A percentile compares a stretch with the other conserved stretches of the same genome.
These are phyloP conservation scores for Drosophila infuscata DNA, from an alignment of 2,888 invertebrate genomes.

Conservation along the genomic window DNA sequence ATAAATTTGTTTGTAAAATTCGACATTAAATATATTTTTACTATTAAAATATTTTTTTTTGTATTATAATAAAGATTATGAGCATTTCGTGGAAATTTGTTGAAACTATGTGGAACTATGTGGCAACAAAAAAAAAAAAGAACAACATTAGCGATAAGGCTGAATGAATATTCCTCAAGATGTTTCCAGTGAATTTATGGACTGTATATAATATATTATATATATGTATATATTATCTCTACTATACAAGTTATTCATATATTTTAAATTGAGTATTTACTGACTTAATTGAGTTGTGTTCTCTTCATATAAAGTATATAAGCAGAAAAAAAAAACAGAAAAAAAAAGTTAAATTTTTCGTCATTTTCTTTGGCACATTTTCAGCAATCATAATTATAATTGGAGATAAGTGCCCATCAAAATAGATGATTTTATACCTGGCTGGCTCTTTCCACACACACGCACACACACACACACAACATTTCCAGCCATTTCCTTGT, in stretches of 20 bases:
- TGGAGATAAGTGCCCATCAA: constrained; percentile 14
- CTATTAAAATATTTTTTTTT: neutral
- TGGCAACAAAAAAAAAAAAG: neutral
- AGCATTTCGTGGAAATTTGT: neutral
- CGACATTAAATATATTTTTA: neutral
- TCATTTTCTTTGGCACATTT: constrained; percentile 3
- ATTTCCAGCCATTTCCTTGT: constrained; percentile 7
- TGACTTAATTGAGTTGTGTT: neutral
- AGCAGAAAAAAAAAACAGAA: neutral
- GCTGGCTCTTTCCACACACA: neutral
- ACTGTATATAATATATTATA: neutral
- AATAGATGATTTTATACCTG: constrained; percentile 3
- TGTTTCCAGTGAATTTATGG: too few species aligned
- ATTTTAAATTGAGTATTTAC: neutral
- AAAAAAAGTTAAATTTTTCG: neutral
- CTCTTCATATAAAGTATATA: neutral
- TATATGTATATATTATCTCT: neutral
- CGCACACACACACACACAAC: neutral
- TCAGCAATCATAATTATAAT: constrained; percentile 1
- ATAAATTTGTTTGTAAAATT: neutral
- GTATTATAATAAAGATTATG: too few species aligned
- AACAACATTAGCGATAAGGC: neutral
- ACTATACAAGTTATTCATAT: neutral
- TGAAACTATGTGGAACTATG: neutral
- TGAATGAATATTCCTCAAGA: neutral